Percentiles rank a stretch among this genome's conserved stretches.
These are phyloP conservation scores for Habrosyne pyritoides DNA, from an alignment of 2,888 invertebrate species.

Conservation along the genomic window DNA sequence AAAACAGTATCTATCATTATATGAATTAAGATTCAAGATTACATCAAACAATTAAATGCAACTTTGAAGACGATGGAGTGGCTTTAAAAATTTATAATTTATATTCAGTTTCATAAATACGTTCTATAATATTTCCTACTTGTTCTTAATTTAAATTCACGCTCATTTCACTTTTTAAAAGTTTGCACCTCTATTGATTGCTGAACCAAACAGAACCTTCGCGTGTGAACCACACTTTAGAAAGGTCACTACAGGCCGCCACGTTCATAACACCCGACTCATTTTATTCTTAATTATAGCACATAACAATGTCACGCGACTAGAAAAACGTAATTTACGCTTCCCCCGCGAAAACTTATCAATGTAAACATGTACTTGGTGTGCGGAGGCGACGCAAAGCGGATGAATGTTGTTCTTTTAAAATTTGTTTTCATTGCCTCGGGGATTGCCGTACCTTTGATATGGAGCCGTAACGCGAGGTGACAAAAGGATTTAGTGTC, in stretches of 20 bases:
- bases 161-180: background rate
- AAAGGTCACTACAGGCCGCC: slow-evolving; percentile 4
- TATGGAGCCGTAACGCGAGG: background rate
- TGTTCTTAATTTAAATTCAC: background rate
- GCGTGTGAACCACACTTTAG: slow-evolving; percentile 3
- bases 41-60: no score
- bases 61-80: no score
- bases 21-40: no score
- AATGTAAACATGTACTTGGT: slow-evolving; percentile 40
- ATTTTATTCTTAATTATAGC: slow-evolving; percentile 21
- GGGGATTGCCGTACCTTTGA: background rate
- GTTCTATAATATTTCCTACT: no score
- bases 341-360: slow-evolving; percentile 29
- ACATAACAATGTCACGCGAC: slow-evolving; percentile 19
- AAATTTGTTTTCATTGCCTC: slow-evolving; percentile 12
- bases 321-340: slow-evolving; percentile 16
- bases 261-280: slow-evolving; percentile 5
- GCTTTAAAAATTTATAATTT: no score
- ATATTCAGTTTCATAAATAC: no score
- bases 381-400: slow-evolving; percentile 6
- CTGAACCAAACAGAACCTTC: background rate
- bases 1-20: no score
- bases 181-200: slow-evolving; percentile 2
- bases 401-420: slow-evolving; percentile 18
- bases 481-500: background rate